A percentile compares a stretch with the other conserved stretches of the same genome.
phyloP scores from a whole-genome alignment of 1,140 invertebrate species.

The Formica selysi region DNA sequence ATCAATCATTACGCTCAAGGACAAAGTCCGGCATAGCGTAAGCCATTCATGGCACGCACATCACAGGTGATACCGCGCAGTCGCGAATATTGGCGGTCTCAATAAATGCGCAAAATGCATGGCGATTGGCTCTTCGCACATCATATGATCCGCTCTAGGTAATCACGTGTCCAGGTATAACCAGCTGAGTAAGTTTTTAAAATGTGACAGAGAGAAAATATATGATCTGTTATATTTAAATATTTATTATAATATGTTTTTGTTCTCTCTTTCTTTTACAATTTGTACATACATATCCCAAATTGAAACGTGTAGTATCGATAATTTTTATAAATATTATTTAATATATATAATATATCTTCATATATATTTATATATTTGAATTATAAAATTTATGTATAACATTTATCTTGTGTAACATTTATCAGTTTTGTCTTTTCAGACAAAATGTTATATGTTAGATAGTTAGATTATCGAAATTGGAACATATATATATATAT shows the following conservation, averaged over 20 bases:
- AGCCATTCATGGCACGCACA: not conserved
- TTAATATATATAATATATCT: no score
- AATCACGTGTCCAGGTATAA: not conserved
- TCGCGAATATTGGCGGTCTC: not conserved
- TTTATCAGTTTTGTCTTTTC: no score
- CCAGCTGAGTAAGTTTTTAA: not conserved
- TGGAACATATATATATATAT: not conserved
- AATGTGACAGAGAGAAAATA: not conserved
- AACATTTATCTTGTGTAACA: no score
- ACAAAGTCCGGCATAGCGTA: not conserved
- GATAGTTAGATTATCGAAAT: not conserved
- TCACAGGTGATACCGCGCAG: slow-evolving; percentile 22
- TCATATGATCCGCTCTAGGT: not conserved
- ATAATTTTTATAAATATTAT: no score
- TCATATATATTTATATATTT: no score
- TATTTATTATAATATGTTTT: not conserved
- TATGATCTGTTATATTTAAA: not conserved
- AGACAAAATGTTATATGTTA: not conserved
- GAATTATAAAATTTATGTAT: no score
- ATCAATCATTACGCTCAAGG: not conserved
- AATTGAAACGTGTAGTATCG: not conserved
- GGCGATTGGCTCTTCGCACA: not conserved
- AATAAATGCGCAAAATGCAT: not conserved
- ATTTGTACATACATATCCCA: not conserved
- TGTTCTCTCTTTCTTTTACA: not conserved